A percentile compares a stretch with the other conserved stretches of the same genome.
Evolutionary conservation across 2,888 invertebrate genomes (phyloP).

Genomic region (Parnassius glacialis): DNA sequence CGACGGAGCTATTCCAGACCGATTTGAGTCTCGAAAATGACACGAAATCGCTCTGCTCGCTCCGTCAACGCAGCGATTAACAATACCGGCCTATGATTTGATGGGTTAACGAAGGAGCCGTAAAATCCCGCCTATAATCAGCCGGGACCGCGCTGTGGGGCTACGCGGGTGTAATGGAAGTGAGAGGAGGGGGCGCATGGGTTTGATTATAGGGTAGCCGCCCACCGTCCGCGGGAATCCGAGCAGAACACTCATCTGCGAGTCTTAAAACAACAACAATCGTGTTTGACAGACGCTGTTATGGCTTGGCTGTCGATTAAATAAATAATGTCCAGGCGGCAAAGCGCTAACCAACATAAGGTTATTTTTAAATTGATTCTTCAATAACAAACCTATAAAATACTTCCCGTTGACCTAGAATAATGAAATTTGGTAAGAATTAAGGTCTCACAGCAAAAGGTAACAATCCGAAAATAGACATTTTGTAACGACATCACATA

Average conservation of each 20-base stretch:
- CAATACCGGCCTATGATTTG: constrained; percentile 70
- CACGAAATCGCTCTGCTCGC: constrained; percentile 61
- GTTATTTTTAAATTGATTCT: background rate
- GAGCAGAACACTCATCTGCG: constrained; percentile 45
- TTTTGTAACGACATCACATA: no score
- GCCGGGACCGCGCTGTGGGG: constrained; percentile 45
- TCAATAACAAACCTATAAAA: background rate
- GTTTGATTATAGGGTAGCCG: constrained; percentile 74
- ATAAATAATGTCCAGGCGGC: background rate
- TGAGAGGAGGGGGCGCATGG: constrained; percentile 40
- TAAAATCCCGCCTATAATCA: constrained; percentile 74
- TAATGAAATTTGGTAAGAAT: no score
- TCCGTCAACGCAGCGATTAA: constrained; percentile 54
- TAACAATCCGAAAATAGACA: no score
- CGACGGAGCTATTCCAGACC: constrained; percentile 40
- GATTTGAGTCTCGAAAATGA: constrained; percentile 56
- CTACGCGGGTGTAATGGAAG: background rate
- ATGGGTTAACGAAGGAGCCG: constrained; percentile 72
- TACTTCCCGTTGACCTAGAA: no score
- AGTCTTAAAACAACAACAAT: constrained; percentile 50
- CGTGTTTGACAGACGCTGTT: constrained; percentile 25
- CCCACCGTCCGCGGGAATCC: constrained; percentile 59
- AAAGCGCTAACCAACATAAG: background rate
- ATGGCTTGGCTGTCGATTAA: constrained; percentile 14
- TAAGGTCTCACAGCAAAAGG: no score